phyloP scores from a whole-genome alignment of 2,113 vertebrate genomes.

The Rhombomys opimus region DNA sequence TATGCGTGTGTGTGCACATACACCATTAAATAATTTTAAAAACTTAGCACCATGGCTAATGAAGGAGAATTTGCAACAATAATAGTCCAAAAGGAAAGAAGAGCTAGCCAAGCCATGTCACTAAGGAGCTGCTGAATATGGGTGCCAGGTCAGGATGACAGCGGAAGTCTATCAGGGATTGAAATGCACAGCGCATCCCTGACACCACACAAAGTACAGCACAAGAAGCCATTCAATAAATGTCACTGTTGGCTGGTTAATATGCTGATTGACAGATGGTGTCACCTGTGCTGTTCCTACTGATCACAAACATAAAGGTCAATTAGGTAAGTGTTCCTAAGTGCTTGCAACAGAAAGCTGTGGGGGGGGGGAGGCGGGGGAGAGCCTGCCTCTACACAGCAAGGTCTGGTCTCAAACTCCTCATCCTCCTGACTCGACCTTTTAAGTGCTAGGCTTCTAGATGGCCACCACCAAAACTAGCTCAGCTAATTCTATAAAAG shows the following conservation, averaged over 20 bases:
- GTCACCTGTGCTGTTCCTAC: not conserved
- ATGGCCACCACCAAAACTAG: not conserved
- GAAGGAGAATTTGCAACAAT: not conserved
- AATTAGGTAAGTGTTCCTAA: not conserved
- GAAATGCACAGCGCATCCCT: not conserved
- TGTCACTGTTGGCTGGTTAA: not conserved
- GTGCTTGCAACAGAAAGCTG: not conserved
- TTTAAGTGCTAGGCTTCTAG: not conserved
- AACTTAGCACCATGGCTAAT: not conserved
- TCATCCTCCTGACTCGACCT: not conserved
- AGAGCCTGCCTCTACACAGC: not conserved
- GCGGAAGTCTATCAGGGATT: not conserved
- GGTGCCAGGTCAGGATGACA: not conserved
- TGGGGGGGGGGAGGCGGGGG: not conserved
- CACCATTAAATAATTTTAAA: not conserved
- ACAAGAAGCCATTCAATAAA: not conserved
- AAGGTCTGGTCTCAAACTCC: not conserved
- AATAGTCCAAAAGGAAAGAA: not conserved
- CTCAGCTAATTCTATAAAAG: conserved; percentile 13
- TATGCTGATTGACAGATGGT: not conserved
- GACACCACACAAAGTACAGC: not conserved
- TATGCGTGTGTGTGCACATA: too few species aligned
- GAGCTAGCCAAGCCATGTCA: not conserved
- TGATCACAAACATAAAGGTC: not conserved
- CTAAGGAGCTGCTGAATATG: not conserved